Base-by-base conservation (phyloP, 2,888 invertebrate species). In the Empis livida region DNA sequence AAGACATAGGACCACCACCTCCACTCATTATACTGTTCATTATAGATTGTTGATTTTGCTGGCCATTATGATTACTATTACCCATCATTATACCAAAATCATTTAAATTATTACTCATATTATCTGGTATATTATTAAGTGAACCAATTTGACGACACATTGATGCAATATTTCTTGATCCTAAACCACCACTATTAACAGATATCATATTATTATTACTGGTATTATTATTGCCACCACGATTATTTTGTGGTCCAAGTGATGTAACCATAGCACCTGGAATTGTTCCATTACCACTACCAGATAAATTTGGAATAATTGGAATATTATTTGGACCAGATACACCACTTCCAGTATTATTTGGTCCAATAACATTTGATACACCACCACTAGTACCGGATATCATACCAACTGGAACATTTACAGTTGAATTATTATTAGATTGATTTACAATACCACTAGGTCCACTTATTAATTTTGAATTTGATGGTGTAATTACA, bases 11-110 rank as follows among this genome's bases (percentile, higher is more conserved):
- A 31, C 48, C 53, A 16, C 46, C 49, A 2, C 50, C n/a, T n/a
- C n/a, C 16, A 44, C 52, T 50, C 30, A 27, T 27, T 8, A 27
- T 27, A 27, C 23, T 27, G 9, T 27, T 27, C 23, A 27, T 27
- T 27, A 27, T 6, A 8, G 23, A 6, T 27, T 27, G 23, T 27
- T 27, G 23, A 27, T 27, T 27, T 57, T 53, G 53, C 48, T 51
- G 50, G 13, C 45, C 44, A 14, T 46, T 43, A 37, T 55, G 52
- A 31, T 54, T 55, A 5, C 48, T 48, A 41, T 53, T 53, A 3
- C 53, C 43, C 14, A 56, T 53, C 2, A 55, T 54, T 31, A 52
- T 45, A 8, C 47, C 48, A 20, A 45, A 51, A 31, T 57, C 54
- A 37, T 43, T 56, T 8, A 54, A 20, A 35, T 48, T 48, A 40